Evolutionary conservation across 2,888 invertebrate genomes (phyloP).

Genomic region (Tenthredo notha): DNA sequence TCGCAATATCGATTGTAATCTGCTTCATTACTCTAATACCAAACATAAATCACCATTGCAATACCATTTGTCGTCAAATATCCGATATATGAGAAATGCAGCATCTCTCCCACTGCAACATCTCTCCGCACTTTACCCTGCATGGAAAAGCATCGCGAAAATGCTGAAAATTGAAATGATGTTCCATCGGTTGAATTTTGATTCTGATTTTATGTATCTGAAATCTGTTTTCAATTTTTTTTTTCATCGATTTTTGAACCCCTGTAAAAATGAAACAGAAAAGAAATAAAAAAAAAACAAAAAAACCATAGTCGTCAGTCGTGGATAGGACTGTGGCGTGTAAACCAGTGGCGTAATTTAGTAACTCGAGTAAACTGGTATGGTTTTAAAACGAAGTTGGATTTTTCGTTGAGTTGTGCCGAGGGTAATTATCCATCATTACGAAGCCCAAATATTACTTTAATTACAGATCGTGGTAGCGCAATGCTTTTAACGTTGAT

Average conservation of each 20-base stretch:
- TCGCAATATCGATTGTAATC: too few relatives aligned
- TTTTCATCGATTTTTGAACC: not conserved
- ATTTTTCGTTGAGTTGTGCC: conserved; percentile 39
- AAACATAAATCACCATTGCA: too few relatives aligned
- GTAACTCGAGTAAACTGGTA: conserved; percentile 34
- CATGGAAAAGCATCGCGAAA: too few relatives aligned
- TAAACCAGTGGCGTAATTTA: conserved; percentile 41
- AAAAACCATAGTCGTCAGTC: not conserved
- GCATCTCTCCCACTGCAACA: too few relatives aligned
- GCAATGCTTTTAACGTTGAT: conserved; percentile 65
- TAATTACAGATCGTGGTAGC: conserved; percentile 67
- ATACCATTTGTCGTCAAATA: too few relatives aligned
- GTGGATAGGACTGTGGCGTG: not conserved
- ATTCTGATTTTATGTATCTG: not conserved
- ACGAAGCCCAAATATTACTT: conserved; percentile 71
- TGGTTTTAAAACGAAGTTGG: conserved; percentile 35
- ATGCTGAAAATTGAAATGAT: not conserved
- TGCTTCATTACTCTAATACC: too few relatives aligned
- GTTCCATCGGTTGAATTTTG: not conserved
- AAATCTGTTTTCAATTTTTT: not conserved
- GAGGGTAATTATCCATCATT: conserved; percentile 72
- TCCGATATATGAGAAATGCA: too few relatives aligned
- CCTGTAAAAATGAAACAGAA: not conserved
- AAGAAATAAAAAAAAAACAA: not conserved
- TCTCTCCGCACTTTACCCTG: too few relatives aligned